Evolutionary conservation across 2,797 vertebrate genomes (phyloP).

Genomic region (Crax fasciolata): DNA sequence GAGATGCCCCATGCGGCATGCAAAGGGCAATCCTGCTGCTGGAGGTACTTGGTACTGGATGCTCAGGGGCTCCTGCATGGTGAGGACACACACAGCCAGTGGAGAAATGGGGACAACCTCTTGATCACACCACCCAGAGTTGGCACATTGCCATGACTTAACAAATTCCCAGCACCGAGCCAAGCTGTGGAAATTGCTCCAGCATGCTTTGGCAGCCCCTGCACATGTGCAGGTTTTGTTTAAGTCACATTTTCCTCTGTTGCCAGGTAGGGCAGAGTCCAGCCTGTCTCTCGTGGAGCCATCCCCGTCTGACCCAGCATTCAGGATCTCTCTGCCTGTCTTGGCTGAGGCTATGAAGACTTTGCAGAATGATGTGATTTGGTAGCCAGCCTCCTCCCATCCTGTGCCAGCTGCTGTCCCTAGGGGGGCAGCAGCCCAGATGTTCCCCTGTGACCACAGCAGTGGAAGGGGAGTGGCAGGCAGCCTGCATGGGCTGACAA

Average conservation of each 20-base stretch:
- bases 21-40: rapidly evolving
- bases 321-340: neutral
- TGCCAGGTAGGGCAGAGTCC: neutral
- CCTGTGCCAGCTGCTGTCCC: neutral
- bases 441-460: rapidly evolving
- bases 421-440: neutral
- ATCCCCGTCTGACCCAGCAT: rapidly evolving
- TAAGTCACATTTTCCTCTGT: neutral
- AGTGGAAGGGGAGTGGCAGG: neutral
- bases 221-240: neutral
- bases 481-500: neutral
- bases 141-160: conserved; percentile 64
- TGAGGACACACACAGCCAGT: neutral
- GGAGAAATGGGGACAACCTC: conserved; percentile 45
- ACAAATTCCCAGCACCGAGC: conserved; percentile 29
- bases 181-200: conserved; percentile 60
- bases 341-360: too few relatives aligned
- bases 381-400: neutral
- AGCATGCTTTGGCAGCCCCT: conserved; percentile 31
- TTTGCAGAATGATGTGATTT: neutral
- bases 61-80: neutral
- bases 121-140: neutral
- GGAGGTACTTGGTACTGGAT: neutral
- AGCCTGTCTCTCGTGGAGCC: rapidly evolving
- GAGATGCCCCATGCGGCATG: rapidly evolving